Percentiles rank a stretch among this genome's conserved stretches.
These are phyloP conservation scores for Rhynchotus rufescens DNA, from an alignment of 2,797 vertebrate species.

Conservation along the genomic window DNA sequence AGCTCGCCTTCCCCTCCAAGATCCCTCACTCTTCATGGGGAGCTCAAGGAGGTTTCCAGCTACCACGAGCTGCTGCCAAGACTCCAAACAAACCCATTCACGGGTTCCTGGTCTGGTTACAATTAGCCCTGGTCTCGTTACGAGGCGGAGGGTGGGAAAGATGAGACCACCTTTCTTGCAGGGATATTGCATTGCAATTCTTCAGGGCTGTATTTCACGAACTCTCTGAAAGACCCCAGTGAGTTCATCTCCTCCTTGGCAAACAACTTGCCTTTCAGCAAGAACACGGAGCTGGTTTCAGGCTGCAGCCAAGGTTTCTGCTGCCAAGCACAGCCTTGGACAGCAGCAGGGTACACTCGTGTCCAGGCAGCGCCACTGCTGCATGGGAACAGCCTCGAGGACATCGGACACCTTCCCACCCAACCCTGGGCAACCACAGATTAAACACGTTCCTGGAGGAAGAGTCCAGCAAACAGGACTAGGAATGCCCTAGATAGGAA, in stretches of 20 bases:
- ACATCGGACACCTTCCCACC: background rate
- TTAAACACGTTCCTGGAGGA: background rate
- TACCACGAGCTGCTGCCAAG: background rate
- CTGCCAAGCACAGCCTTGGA: background rate
- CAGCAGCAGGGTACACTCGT: background rate
- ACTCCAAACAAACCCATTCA: slow-evolving; percentile 27
- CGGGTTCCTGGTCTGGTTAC: slow-evolving; percentile 28
- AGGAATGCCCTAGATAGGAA: background rate
- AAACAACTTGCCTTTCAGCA: background rate
- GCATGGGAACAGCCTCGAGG: background rate
- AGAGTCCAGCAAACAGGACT: background rate
- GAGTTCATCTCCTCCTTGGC: background rate
- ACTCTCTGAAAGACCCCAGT: background rate
- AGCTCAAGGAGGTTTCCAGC: background rate
- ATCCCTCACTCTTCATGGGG: background rate
- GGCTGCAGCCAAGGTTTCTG: background rate
- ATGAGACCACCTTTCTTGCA: background rate
- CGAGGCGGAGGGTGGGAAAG: background rate
- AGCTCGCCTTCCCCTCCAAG: background rate
- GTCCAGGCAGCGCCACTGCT: background rate
- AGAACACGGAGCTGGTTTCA: background rate
- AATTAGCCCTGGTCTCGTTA: background rate
- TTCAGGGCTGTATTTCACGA: background rate
- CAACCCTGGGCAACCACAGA: background rate
- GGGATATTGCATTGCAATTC: background rate